Evolutionary conservation across 2,113 vertebrate genomes (phyloP), one percentile per base, ranked within the genome.

Genomic region (Corynorhinus townsendii): DNA sequence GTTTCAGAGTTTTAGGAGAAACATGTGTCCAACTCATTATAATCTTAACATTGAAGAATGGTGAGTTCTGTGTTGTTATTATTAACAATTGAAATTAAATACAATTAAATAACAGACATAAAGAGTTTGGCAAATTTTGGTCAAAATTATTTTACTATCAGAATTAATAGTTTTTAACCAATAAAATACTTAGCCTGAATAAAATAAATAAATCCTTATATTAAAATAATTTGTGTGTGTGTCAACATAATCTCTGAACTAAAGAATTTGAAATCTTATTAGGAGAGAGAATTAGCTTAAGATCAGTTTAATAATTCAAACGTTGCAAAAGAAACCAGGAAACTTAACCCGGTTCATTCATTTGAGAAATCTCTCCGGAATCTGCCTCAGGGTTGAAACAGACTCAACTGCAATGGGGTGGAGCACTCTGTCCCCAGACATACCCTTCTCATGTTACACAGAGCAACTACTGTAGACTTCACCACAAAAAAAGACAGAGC

Each of bases 131-230:
- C 56, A 3, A 82, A 86, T 83, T 84, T 89, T 33, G 19, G 10
- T 86, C 2, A 92, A 95, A 71, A 73, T 85, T 49, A 45, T 47
- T 40, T 89, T 94, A 83, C 81, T 93, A 87, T 75, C 56, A 86
- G n/a, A 95, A 94, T 80, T 66, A 95, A 71, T 89, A 90, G 77
- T 91, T 92, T 96, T 95, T 49, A 77, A 80, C 14, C 40, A 90
- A 72, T 79, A 45, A 86, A 90, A 93, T 19, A 83, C 26, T 94
- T 92, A 86, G 20, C 43, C 43, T 47, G n/a, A 92, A 22, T 72
- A 49, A 94, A 90, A 91, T 62, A 92, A 96, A 91, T 75, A 82
- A 66, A 40, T 86, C 4, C 3, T 26, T 10, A 66, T 87, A 89
- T 47, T 87, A 90, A 91, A 49, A 20, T 69, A 14, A 45, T 90